Evolutionary conservation across 2,113 vertebrate species (phyloP), one percentile per base, ranked within the genome.

Genomic region (Reinhardtius hippoglossoides): DNA sequence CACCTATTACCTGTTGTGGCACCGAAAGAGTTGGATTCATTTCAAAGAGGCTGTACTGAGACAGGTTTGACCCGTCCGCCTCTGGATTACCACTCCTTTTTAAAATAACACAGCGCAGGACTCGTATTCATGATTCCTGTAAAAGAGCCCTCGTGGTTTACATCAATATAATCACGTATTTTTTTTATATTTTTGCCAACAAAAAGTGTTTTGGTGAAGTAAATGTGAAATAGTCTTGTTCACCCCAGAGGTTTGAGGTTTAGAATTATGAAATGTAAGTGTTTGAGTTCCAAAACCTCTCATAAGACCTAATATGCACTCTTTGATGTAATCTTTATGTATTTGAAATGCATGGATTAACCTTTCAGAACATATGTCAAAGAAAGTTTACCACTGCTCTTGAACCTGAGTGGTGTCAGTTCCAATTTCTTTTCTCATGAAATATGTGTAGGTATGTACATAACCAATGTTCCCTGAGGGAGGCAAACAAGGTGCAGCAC

Each of bases 1-100:
- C 86, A 85, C 67, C 77, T 73, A 58, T 76, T 87, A 84, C 74
- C 81, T 86, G 86, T 84, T 88, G 87, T 86, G 78, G 65, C 71
- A 63, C 71, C 23, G 65, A 87, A 89, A 81, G 65, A 70, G 61
- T 83, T 80, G 77, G 84, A 76, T 88, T 86, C 20, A 78, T 88
- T 87, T 85, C 74, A 76, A 65, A 74, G 76, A 74, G 71, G 76
- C 69, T 37, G 9, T 3, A 26, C 61, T 1, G 74, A 65, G 56
- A 21, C 1, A 71, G 62, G 63, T 83, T 74, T 69, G 60, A 84
- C 64, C 65, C 14, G 12, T 77, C 24, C 69, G 24, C 67, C 40
- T 59, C 54, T 60, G 59, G 72, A 76, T 68, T 26, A 27, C 20
- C 1, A 3, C 14, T 31, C 1, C 50, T 63, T 76, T 46, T 76